Base-by-base conservation (phyloP, 2,888 invertebrate genomes). In the Eulithis testata region DNA sequence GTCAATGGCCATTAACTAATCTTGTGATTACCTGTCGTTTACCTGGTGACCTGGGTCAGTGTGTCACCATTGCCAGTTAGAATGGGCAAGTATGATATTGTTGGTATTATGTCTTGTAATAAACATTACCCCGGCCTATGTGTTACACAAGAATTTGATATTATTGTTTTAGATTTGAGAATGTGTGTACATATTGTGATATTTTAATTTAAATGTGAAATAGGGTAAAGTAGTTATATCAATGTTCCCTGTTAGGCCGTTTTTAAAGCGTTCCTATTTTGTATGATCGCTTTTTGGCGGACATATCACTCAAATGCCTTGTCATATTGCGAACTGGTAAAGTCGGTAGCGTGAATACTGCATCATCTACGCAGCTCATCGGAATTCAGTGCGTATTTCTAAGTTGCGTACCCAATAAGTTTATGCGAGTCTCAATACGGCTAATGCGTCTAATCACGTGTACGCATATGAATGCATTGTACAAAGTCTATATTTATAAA, bases 161-260 rank as follows among this genome's bases (percentile, higher is more conserved):
- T 88, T 89, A 86, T 82, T 78, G 83, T 84, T 88, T 80, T 80
- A 80, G 87, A 86, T 80, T 85, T 81, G 83, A 82, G 82, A 84
- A 85, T 88, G 87, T 89, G 81, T 92, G 91, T 92, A 92, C 90
- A 92, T 92, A 92, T 88, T 91, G 92, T 92, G 92, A 92, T 92
- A 92, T 91, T 90, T 90, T 90, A 90, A 89, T 91, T 88, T 89
- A 90, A 91, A 86, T 85, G 83, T 88, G 86, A 82, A 86, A 86
- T 91, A 90, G 88, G 83, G 84, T 87, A 85, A 84, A 83, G 84
- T 87, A 86, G 86, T 80, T 74, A 79, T 84, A 82, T 82, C 83
- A 81, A 82, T 81, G 77, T 74, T 83, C 81, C 84, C 80, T 78
- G 84, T 80, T 45, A 82, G 82, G 83, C 80, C 81, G 74, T 78